Conservation (phyloP, 2,113 vertebrate species). For the human (Homo sapiens) region DNA sequence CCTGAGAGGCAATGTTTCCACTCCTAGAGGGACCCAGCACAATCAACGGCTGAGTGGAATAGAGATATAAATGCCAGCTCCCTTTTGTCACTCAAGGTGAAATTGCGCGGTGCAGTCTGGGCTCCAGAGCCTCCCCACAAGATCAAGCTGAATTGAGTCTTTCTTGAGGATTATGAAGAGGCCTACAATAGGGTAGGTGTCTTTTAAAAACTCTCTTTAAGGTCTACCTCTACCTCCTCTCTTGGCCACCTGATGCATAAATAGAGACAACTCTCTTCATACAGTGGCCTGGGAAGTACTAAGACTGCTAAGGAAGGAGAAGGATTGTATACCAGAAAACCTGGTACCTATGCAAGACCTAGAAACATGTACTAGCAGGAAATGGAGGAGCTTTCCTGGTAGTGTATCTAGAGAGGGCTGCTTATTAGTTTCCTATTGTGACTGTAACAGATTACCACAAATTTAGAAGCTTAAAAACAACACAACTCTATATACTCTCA, state of each 20-base stretch:
- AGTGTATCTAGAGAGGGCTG: background rate
- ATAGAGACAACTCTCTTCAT: background rate
- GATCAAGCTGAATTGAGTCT: background rate
- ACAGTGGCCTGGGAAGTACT: background rate
- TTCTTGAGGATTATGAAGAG: background rate
- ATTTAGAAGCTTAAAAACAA: background rate
- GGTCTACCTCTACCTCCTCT: background rate
- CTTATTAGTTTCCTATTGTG: background rate
- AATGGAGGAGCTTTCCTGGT: background rate
- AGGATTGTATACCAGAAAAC: background rate
- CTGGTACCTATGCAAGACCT: background rate
- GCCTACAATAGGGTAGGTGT: background rate
- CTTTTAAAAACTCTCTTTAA: background rate
- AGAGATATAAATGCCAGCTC: too few relatives aligned
- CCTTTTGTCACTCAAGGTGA: background rate
- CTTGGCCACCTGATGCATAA: background rate
- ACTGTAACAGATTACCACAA: background rate
- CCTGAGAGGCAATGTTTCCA: background rate
- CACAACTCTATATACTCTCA: background rate
- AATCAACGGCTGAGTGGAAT: background rate
- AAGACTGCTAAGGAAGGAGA: background rate
- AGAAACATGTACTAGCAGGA: background rate
- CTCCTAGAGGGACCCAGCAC: background rate
- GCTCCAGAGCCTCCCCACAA: background rate
- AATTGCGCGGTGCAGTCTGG: background rate